Evolutionary conservation across 2,888 invertebrate genomes (phyloP).

Genomic region (Drosophila sordidapex): DNA sequence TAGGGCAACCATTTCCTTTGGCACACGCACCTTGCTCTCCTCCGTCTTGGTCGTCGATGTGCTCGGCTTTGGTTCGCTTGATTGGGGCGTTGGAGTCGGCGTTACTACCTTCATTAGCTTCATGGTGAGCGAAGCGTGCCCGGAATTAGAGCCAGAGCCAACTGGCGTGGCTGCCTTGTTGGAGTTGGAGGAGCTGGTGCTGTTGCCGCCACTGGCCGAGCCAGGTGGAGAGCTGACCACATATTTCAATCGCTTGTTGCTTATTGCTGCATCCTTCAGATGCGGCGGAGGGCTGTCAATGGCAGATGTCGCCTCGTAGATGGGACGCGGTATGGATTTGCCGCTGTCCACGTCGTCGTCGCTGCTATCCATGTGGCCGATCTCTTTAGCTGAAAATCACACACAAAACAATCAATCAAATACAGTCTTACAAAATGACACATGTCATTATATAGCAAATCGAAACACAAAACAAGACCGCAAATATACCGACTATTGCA

Average conservation of each 20-base stretch:
- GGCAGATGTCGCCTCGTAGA: conserved; percentile 72
- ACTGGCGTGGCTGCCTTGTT: conserved; percentile 33
- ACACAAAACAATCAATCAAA: not conserved
- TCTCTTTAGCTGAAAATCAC: conserved; percentile 6
- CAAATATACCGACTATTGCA: not conserved
- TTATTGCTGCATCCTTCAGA: conserved; percentile 47
- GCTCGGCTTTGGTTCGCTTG: conserved; percentile 16
- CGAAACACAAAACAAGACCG: not conserved
- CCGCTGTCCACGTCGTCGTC: conserved; percentile 73
- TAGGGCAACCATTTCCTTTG: conserved; percentile 88
- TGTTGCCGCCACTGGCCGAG: conserved; percentile 56
- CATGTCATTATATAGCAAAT: not conserved
- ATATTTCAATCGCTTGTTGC: conserved; percentile 63
- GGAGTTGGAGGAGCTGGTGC: conserved; percentile 61
- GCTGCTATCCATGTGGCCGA: conserved; percentile 50
- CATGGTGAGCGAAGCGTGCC: conserved; percentile 68
- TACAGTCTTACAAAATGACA: not conserved
- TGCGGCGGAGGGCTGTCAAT: conserved; percentile 63
- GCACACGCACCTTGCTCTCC: conserved; percentile 81
- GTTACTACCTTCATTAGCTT: conserved; percentile 66
- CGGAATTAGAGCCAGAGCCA: conserved; percentile 6
- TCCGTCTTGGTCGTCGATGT: conserved; percentile 48
- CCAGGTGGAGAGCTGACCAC: conserved; percentile 66
- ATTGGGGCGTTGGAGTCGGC: conserved; percentile 21
- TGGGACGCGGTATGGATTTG: conserved; percentile 81